A percentile compares a stretch with the other conserved stretches of the same genome.
Conservation (phyloP, 2,113 vertebrate species). For the Nestor notabilis region DNA sequence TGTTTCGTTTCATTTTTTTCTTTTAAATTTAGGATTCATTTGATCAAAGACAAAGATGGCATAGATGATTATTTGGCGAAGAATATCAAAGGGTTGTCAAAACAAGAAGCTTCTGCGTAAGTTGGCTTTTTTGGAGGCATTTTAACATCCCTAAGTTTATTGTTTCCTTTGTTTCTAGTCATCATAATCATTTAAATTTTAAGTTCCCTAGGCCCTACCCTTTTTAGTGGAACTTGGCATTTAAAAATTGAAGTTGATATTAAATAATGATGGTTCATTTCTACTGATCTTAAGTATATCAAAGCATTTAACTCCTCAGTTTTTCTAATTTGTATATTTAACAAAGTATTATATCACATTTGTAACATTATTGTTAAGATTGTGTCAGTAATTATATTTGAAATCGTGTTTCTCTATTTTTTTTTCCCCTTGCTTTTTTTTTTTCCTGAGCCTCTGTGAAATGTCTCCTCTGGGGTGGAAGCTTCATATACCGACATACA, state of each 20-base stretch:
- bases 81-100: slow-evolving; percentile 84
- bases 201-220: slow-evolving; percentile 67
- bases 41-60: slow-evolving; percentile 82
- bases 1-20: slow-evolving; percentile 71
- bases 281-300: slow-evolving; percentile 73
- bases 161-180: slow-evolving; percentile 78
- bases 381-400: slow-evolving; percentile 56
- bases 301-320: slow-evolving; percentile 67
- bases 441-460: background rate
- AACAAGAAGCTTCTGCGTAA: slow-evolving; percentile 81
- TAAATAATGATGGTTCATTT: slow-evolving; percentile 76
- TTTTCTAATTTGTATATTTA: slow-evolving; percentile 74
- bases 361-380: slow-evolving; percentile 45
- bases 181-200: slow-evolving; percentile 71
- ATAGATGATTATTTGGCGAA: slow-evolving; percentile 77
- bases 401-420: background rate
- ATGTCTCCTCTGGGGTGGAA: slow-evolving; percentile 10
- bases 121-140: slow-evolving; percentile 67
- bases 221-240: slow-evolving; percentile 67
- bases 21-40: slow-evolving; percentile 77
- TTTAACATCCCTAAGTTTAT: slow-evolving; percentile 73
- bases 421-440: background rate
- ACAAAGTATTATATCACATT: slow-evolving; percentile 43
- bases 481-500: background rate
- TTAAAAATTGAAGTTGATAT: slow-evolving; percentile 81